Conservation (phyloP, 2,888 invertebrate species). For the Gastracanthus pulcherrimus region DNA sequence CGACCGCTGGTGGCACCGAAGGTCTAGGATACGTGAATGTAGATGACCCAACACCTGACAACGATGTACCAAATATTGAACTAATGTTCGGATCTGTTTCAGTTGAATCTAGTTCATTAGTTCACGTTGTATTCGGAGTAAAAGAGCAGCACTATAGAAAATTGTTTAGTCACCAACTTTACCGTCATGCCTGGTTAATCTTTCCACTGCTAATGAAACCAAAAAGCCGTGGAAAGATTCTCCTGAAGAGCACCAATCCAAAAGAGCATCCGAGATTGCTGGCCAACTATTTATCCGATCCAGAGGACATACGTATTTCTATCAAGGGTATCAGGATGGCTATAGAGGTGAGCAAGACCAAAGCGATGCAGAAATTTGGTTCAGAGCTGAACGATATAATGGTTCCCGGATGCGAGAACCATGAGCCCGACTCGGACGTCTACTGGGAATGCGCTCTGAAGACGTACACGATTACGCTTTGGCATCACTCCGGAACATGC, state of each 20-base stretch:
- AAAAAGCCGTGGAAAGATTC: slow-evolving; percentile 83
- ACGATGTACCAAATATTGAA: slow-evolving; percentile 85
- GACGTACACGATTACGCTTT: slow-evolving; percentile 84
- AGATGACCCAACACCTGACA: slow-evolving; percentile 79
- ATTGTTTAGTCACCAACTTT: slow-evolving; percentile 80
- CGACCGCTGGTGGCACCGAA: slow-evolving; percentile 84
- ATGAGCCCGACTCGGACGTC: slow-evolving; percentile 81
- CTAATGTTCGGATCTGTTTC: slow-evolving; percentile 83
- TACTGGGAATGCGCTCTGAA: slow-evolving; percentile 85
- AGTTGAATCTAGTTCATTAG: slow-evolving; percentile 78
- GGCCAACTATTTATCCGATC: slow-evolving; percentile 84
- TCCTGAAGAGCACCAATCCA: slow-evolving; percentile 82
- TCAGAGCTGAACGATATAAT: slow-evolving; percentile 79
- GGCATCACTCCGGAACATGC: slow-evolving; percentile 83
- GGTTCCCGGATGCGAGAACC: slow-evolving; percentile 81
- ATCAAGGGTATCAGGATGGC: slow-evolving; percentile 81
- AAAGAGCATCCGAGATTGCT: slow-evolving; percentile 83
- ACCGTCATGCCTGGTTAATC: slow-evolving; percentile 76
- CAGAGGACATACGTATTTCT: slow-evolving; percentile 82
- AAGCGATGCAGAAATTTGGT: slow-evolving; percentile 81
- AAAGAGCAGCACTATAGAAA: slow-evolving; percentile 80
- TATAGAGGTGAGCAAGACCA: slow-evolving; percentile 80
- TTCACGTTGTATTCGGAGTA: slow-evolving; percentile 79
- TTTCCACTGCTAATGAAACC: slow-evolving; percentile 79
- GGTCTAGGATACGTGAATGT: slow-evolving; percentile 82